Base-by-base conservation (phyloP, 2,888 invertebrate species). In the Metalampra italica region DNA sequence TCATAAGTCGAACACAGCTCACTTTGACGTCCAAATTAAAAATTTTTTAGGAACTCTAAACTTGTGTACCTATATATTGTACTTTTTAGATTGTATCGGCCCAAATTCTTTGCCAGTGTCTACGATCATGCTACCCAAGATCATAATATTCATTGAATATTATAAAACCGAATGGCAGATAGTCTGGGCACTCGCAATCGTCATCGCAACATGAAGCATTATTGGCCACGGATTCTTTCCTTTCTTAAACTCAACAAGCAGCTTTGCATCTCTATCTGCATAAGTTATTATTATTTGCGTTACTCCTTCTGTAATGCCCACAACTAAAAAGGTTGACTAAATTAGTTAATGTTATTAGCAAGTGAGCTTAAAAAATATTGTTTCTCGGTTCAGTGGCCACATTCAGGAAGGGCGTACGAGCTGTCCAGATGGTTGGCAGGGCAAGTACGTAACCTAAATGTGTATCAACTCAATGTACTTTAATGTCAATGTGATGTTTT, bases 381-480 rank as follows among this genome's bases (percentile, higher is more conserved):
- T 88, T 89, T 89, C 81, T 86, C 83, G 86, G 82, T 90, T 90
- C 93, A 98, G 98, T 98, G 97, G 98, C 98, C 87, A 97, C 98
- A 91, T 99, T 99, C 96, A 97, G 98, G 95, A 98, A 98, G 92
- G 98, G 98, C 93, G 98, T 98, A 90, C 96, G 98, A 91, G 98
- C 98, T 92, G 97, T 98, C 91, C 98, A 97, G 93, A 95, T 97
- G 94, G 96, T 97, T 91, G 97, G 97, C 92, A 94, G 97, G 93
- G 96, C 97, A 97, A 97, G 97, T 97, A 97, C 94, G 97, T 97
- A 96, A 82, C 75, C 66, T 69, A 62, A 71, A 71, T 75, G 66
- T 79, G 73, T 76, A 68, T 82, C 70, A 68, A 66, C 68, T 82
- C 78, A 78, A 59, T 84, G 85, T 87, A 75, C 41, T 48, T 34